Conservation (phyloP, 2,113 vertebrate species). For the Vanacampus margaritifer region DNA sequence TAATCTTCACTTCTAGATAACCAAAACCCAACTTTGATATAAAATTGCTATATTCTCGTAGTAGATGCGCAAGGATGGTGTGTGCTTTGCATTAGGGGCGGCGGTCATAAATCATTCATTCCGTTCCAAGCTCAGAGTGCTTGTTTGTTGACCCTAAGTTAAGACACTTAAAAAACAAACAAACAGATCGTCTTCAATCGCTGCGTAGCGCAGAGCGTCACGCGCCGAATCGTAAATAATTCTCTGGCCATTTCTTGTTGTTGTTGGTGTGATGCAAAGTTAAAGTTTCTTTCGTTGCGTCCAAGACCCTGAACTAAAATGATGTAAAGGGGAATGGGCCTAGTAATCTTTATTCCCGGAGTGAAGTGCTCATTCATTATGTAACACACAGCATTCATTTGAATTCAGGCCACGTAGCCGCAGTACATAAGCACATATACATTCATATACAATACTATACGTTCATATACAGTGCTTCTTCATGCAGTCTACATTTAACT, state of each 20-base stretch:
- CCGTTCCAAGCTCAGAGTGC: constrained; percentile 72
- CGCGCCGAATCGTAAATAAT: too few species aligned
- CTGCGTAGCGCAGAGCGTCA: neutral
- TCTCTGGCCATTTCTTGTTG: neutral
- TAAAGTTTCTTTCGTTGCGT: constrained; percentile 11
- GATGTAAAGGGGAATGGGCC: constrained; percentile 68
- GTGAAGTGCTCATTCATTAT: constrained; percentile 78
- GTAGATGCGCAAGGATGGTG: constrained; percentile 61
- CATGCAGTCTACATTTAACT: neutral
- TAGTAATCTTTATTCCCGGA: constrained; percentile 73
- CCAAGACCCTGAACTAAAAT: constrained; percentile 71
- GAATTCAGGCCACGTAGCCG: constrained; percentile 72
- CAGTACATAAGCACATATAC: constrained; percentile 58
- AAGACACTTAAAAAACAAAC: constrained; percentile 32
- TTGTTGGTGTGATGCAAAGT: neutral
- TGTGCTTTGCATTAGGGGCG: constrained; percentile 30
- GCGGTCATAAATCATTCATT: constrained; percentile 88
- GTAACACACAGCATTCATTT: constrained; percentile 70
- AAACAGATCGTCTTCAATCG: constrained; percentile 30
- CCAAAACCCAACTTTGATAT: neutral
- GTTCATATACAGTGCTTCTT: constrained; percentile 14
- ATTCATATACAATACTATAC: constrained; percentile 60
- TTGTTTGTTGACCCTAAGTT: constrained; percentile 64
- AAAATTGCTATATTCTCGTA: constrained; percentile 27
- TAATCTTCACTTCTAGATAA: neutral